A percentile compares a stretch with the other conserved stretches of the same genome.
Evolutionary conservation across 1,140 invertebrate genomes (phyloP).

Genomic region (Drosophila auraria): DNA sequence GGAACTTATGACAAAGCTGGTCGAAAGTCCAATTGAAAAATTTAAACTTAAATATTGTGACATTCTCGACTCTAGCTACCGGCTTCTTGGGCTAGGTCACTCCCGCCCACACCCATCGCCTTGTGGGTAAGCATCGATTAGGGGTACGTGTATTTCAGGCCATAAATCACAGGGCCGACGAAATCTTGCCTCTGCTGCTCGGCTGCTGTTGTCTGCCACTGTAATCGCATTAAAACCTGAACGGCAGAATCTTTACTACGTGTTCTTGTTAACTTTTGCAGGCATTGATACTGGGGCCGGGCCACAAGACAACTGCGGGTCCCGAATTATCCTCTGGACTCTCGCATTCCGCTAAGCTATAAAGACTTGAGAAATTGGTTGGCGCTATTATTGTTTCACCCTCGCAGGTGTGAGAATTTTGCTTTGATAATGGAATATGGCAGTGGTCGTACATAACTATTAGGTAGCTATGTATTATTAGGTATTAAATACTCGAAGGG

Average conservation of each 20-base stretch:
- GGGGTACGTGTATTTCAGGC: slow-evolving; percentile 54
- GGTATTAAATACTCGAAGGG: too few relatives aligned
- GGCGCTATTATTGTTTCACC: slow-evolving; percentile 5
- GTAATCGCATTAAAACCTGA: slow-evolving; percentile 80
- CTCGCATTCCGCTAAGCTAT: slow-evolving; percentile 38
- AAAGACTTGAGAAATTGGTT: slow-evolving; percentile 38
- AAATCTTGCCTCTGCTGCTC: slow-evolving; percentile 25
- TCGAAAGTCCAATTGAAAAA: slow-evolving; percentile 78
- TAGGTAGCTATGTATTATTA: not conserved
- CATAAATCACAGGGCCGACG: slow-evolving; percentile 66
- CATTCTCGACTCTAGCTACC: not conserved
- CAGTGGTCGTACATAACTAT: not conserved
- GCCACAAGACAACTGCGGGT: slow-evolving; percentile 11
- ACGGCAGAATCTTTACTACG: slow-evolving; percentile 76
- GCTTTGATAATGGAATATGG: not conserved
- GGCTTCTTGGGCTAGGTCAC: slow-evolving; percentile 12
- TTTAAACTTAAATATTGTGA: slow-evolving; percentile 72
- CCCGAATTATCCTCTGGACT: slow-evolving; percentile 23
- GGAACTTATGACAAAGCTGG: slow-evolving; percentile 77
- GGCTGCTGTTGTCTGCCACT: slow-evolving; percentile 59
- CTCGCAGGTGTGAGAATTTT: not conserved
- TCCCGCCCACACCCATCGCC: not conserved
- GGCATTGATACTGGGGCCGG: slow-evolving; percentile 9
- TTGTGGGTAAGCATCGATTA: slow-evolving; percentile 57
- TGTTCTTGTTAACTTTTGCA: slow-evolving; percentile 76